Conservation (phyloP, 2,888 invertebrate genomes). For the Pristionchus exspectatus region DNA sequence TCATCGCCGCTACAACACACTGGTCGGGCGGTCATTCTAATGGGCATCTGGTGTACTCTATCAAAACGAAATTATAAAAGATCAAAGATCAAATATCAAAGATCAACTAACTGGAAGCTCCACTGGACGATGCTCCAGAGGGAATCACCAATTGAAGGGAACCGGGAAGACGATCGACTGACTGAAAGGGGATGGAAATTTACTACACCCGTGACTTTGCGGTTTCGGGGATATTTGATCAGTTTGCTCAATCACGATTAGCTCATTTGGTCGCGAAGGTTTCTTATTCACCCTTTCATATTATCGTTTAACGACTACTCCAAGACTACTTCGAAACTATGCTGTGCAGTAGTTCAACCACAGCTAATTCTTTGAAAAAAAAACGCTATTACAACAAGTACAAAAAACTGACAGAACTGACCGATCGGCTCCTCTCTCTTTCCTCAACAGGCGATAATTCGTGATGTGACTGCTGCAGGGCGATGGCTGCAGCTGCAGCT, state of each 20-base stretch:
- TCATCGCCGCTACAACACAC: neutral
- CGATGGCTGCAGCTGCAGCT: neutral
- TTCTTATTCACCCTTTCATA: too few relatives aligned
- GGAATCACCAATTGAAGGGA: slow-evolving; percentile 69
- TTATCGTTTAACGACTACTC: too few relatives aligned
- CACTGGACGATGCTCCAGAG: slow-evolving; percentile 53
- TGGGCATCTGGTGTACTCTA: neutral
- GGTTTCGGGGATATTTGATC: neutral
- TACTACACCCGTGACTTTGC: neutral
- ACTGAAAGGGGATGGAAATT: too few relatives aligned
- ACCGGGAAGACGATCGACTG: slow-evolving; percentile 51
- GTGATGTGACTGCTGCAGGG: slow-evolving; percentile 52
- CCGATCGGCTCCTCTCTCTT: slow-evolving; percentile 42
- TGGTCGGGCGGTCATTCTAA: neutral
- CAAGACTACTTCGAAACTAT: too few relatives aligned
- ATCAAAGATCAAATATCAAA: neutral
- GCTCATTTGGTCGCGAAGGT: neutral
- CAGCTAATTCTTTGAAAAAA: too few relatives aligned
- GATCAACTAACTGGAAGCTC: slow-evolving; percentile 40
- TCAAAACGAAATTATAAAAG: neutral
- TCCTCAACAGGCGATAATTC: slow-evolving; percentile 73
- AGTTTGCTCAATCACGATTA: neutral
- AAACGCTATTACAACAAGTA: too few relatives aligned
- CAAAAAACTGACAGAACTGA: neutral
- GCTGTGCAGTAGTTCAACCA: too few relatives aligned